Conservation (phyloP, 30 jellyfish, hydroid and myxozoan genomes). For the Catostylus mosaicus region DNA sequence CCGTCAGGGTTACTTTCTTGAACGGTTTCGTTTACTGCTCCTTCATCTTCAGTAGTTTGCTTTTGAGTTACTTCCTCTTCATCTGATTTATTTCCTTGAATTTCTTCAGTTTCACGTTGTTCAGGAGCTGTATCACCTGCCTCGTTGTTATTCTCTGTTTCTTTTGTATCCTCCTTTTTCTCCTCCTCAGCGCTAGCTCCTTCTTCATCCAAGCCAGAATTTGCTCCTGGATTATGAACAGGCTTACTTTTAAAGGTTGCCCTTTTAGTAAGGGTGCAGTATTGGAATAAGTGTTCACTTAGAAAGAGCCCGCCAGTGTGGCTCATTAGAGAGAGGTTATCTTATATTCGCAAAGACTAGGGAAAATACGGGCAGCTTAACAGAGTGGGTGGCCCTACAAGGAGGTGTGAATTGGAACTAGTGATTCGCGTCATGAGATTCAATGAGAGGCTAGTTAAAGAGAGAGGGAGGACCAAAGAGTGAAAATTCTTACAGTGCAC, state of each 20-base stretch:
- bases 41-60: constrained; percentile 9
- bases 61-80: constrained; percentile 19
- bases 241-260: no score
- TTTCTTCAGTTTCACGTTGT: constrained; percentile 4
- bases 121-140: constrained; percentile 15
- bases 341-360: background rate
- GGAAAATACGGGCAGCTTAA: no score
- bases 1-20: background rate
- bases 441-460: no score
- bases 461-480: no score
- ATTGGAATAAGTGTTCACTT: no score
- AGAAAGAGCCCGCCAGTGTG: no score
- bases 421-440: no score
- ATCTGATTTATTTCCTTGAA: background rate
- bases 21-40: background rate
- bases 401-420: no score
- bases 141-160: background rate
- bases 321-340: background rate
- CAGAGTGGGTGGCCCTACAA: no score
- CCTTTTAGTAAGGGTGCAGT: no score
- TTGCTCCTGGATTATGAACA: background rate
- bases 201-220: constrained; percentile 2
- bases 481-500: no score
- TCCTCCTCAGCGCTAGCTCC: constrained; percentile 13
- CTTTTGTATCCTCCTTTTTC: background rate